phyloP scores from a whole-genome alignment of 2,113 vertebrate species.

The Lepus timidus region DNA sequence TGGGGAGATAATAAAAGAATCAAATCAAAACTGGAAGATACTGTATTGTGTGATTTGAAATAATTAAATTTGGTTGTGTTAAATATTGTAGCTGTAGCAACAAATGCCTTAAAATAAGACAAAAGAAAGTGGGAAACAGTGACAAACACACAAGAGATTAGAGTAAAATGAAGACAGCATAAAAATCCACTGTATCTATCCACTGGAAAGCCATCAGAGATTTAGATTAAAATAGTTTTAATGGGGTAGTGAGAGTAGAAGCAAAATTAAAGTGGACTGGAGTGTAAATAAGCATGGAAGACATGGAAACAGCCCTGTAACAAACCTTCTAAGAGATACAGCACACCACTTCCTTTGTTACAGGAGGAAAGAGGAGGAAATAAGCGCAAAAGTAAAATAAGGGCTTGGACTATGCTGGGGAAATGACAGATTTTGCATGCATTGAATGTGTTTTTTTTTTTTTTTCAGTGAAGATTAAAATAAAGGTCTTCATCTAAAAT shows the following conservation, averaged over 20 bases:
- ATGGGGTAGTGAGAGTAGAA: neutral
- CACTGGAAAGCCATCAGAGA: neutral
- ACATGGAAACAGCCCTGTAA: neutral
- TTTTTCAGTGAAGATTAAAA: neutral
- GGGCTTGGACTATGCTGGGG: neutral
- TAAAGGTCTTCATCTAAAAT: neutral
- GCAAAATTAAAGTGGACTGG: neutral
- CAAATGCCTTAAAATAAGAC: conserved; percentile 26
- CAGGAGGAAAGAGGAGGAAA: neutral
- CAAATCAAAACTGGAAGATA: conserved; percentile 2
- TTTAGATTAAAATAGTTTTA: neutral
- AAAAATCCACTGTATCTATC: conserved; percentile 31
- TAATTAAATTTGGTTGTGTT: conserved; percentile 44
- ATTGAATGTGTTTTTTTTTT: neutral
- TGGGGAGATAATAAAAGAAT: neutral
- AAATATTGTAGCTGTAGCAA: conserved; percentile 36
- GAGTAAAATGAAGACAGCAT: conserved; percentile 18
- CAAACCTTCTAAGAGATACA: neutral
- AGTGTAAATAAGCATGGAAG: neutral
- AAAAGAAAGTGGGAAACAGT: neutral
- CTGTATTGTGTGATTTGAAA: neutral
- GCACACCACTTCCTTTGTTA: neutral
- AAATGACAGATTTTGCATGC: neutral
- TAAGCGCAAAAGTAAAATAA: neutral
- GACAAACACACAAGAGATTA: neutral